Base-by-base conservation (phyloP, 2,113 vertebrate genomes). In the Callipepla squamata region DNA sequence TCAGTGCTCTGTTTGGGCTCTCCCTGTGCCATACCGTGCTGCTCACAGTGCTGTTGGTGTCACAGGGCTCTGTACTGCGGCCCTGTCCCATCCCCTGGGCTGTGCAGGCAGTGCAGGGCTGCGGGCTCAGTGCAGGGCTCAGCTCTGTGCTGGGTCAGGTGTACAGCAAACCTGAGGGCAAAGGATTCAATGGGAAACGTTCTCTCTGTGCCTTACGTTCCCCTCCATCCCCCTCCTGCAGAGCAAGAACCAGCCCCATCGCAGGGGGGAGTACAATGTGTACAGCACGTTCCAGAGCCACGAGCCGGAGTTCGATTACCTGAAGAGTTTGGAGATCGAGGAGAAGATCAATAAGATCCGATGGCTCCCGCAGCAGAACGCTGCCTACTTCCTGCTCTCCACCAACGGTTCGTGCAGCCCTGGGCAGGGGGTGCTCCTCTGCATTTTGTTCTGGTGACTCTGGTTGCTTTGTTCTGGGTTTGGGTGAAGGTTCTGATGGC, bases 251-350 rank as follows among this genome's bases (percentile, higher is more conserved):
- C 98, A 99, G 96, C 98, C 99, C 92, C 99, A 99, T 78, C 98
- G 99, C 73, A 83, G 99, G 95, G 99, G 99, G 91, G 99, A 99
- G 97, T 99, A 99, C 98, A 99, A 99, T 97, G 99, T 99, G 98
- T 99, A 99, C 98, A 99, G 99, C 98, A 99, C 99, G 97, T 99
- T 99, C 98, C 99, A 99, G 98, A 99, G 99, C 97, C 99, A 99
- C 89, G 99, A 99, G 97, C 99, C 99, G 0, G 99, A 99, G 98
- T 99, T 99, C 96, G 99, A 99, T 98, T 99, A 99, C 98, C 98
- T 99, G 98, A 99, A 99, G 98, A 99, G 99, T 91, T 96, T 99
- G 97, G 99, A 99, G 97, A 99, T 99, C 4, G 99, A 99, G 97
- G 99, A 99, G 98, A 99, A 99, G 98, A 99, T 99, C 98, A 99